Percentiles rank a stretch among this genome's conserved stretches.
Evolutionary conservation across 2,797 vertebrate genomes (phyloP).

Genomic region (Sciaenops ocellatus): DNA sequence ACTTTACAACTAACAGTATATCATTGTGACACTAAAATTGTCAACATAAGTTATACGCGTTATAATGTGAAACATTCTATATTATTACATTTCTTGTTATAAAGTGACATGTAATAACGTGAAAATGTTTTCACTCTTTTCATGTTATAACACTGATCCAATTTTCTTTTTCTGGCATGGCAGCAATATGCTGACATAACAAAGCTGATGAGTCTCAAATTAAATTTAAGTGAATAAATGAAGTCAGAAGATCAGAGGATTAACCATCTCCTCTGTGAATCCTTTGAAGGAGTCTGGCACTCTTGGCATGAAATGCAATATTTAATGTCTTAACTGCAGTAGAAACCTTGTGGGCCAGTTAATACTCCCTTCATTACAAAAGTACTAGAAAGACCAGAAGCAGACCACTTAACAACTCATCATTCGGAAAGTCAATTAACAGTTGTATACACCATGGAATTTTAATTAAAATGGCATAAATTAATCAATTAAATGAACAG

Average conservation of each 20-base stretch:
- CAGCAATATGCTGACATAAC: too few species aligned
- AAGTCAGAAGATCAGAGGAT: not conserved
- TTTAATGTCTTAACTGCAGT: not conserved
- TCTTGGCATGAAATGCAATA: not conserved
- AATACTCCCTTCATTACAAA: conserved; percentile 8
- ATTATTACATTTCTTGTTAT: too few species aligned
- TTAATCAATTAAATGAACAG: conserved; percentile 22
- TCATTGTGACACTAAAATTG: too few species aligned
- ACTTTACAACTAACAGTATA: too few species aligned
- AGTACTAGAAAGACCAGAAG: not conserved
- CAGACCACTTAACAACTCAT: not conserved
- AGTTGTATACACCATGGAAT: conserved; percentile 1
- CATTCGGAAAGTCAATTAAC: conserved; percentile 3
- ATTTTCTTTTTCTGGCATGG: too few species aligned
- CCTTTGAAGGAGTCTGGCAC: not conserved
- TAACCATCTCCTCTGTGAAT: not conserved
- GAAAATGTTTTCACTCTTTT: too few species aligned
- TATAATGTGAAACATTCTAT: too few species aligned
- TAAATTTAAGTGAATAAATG: not conserved
- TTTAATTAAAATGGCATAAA: conserved; percentile 29
- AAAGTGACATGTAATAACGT: too few species aligned
- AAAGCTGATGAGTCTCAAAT: not conserved
- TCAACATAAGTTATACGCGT: too few species aligned
- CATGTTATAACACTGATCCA: too few species aligned
- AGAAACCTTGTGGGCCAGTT: not conserved